These are phyloP conservation scores for Sceloporus undulatus DNA, from an alignment of 2,113 vertebrate species.

Conservation along the genomic window DNA sequence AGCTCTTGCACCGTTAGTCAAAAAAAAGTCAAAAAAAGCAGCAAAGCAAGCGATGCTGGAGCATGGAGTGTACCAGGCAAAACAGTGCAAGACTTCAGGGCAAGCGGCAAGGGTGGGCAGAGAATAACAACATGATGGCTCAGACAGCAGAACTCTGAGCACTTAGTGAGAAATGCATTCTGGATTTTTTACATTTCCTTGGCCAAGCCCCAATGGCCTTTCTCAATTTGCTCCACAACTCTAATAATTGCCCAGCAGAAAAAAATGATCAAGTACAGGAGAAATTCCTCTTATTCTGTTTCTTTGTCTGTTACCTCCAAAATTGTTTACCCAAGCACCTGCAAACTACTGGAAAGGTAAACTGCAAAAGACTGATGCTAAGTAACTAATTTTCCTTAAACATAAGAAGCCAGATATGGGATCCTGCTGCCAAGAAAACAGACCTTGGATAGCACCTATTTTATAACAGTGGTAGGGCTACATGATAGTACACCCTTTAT, in stretches of 20 bases:
- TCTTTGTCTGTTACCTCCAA: background rate
- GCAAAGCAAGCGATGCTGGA: slow-evolving; percentile 72
- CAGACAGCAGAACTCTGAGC: slow-evolving; percentile 42
- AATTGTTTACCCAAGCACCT: slow-evolving; percentile 8
- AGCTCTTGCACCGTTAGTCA: slow-evolving; percentile 69
- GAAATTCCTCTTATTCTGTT: background rate
- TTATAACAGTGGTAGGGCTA: slow-evolving; percentile 49
- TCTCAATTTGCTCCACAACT: background rate
- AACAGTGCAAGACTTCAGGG: slow-evolving; percentile 58
- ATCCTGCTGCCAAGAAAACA: slow-evolving; percentile 68
- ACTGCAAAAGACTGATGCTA: slow-evolving; percentile 4
- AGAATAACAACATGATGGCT: slow-evolving; percentile 7
- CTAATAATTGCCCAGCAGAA: background rate
- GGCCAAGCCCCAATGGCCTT: background rate
- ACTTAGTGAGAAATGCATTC: slow-evolving; percentile 57
- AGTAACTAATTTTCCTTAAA: slow-evolving; percentile 56
- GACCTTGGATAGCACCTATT: slow-evolving; percentile 62
- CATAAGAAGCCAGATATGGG: slow-evolving; percentile 58
- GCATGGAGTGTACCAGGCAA: slow-evolving; percentile 63
- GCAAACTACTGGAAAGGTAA: slow-evolving; percentile 29
- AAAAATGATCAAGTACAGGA: fast-evolving
- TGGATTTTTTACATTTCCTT: slow-evolving; percentile 55
- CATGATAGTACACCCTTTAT: no score
- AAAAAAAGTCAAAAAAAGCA: slow-evolving; percentile 70
- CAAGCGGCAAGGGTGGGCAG: slow-evolving; percentile 2